A percentile compares a stretch with the other conserved stretches of the same genome.
These are phyloP conservation scores for Drosophila repletoides DNA, from an alignment of 1,140 invertebrate genomes.

Conservation along the genomic window DNA sequence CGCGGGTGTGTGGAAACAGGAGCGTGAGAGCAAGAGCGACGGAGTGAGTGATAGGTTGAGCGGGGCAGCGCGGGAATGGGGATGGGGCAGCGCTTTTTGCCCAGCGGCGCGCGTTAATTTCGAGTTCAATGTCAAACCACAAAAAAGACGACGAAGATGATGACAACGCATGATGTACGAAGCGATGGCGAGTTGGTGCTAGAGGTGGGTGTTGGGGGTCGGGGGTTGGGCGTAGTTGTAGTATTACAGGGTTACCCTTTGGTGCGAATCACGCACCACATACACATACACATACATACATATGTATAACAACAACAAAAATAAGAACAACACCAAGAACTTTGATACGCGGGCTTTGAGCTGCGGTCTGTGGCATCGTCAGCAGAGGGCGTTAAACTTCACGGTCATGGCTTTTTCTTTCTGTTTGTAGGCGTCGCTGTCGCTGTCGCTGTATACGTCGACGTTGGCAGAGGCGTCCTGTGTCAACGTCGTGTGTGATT, in stretches of 20 bases:
- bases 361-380: slow-evolving; percentile 54
- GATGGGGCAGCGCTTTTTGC: slow-evolving; percentile 53
- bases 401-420: slow-evolving; percentile 80
- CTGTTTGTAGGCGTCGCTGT: slow-evolving; percentile 24
- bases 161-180: slow-evolving; percentile 4
- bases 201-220: background rate
- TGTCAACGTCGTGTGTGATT: slow-evolving; percentile 52
- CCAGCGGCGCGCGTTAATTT: slow-evolving; percentile 74
- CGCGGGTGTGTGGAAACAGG: slow-evolving; percentile 3
- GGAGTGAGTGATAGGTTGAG: slow-evolving; percentile 4
- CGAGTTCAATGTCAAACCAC: slow-evolving; percentile 81
- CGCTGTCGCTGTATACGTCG: background rate
- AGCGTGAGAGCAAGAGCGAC: slow-evolving; percentile 10
- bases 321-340: slow-evolving; percentile 15
- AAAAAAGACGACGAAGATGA: slow-evolving; percentile 53
- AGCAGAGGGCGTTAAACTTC: slow-evolving; percentile 79
- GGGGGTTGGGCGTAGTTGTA: too few relatives aligned
- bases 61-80: background rate
- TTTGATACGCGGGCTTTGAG: slow-evolving; percentile 10
- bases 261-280: slow-evolving; percentile 2
- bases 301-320: slow-evolving; percentile 1
- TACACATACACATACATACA: background rate
- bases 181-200: background rate
- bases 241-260: slow-evolving; percentile 7
- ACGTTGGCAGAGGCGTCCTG: background rate